These are phyloP conservation scores for Tretioscincus oriximinensis DNA, from an alignment of 2,113 vertebrate genomes.

Conservation along the genomic window DNA sequence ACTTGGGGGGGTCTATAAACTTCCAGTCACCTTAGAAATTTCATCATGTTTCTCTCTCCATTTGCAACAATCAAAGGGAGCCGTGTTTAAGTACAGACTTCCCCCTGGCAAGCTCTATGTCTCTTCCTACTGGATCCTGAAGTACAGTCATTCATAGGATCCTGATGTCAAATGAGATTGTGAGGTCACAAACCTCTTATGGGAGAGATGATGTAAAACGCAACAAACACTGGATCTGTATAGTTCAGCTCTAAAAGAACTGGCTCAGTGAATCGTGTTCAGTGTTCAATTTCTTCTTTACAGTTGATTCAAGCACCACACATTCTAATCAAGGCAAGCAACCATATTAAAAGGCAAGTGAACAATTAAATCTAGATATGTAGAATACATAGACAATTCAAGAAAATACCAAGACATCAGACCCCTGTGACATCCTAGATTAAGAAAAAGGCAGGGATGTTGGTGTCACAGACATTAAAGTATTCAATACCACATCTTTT, in stretches of 20 bases:
- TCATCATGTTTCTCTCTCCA: constrained; percentile 39
- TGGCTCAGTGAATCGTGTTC: background rate
- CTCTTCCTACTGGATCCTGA: constrained; percentile 20
- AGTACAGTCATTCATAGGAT: constrained; percentile 23
- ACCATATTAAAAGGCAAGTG: no score
- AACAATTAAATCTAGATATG: no score
- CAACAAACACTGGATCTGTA: background rate
- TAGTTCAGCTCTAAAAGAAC: constrained; percentile 16
- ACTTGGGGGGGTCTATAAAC: background rate
- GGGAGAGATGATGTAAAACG: constrained; percentile 16
- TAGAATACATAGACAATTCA: no score
- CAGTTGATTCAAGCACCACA: no score
- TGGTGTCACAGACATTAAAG: no score
- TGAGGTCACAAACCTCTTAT: constrained; percentile 30
- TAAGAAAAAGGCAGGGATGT: no score
- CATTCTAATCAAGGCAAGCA: no score
- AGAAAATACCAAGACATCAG: no score
- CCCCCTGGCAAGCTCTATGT: constrained; percentile 32
- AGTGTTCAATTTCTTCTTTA: no score
- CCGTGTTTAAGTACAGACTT: constrained; percentile 38
- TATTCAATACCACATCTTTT: no score
- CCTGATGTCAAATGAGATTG: constrained; percentile 36
- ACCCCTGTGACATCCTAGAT: no score
- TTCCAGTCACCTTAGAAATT: constrained; percentile 30
- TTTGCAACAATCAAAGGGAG: constrained; percentile 35